Conservation (phyloP, 2,888 invertebrate species). For the Caenorhabditis imperialis region DNA sequence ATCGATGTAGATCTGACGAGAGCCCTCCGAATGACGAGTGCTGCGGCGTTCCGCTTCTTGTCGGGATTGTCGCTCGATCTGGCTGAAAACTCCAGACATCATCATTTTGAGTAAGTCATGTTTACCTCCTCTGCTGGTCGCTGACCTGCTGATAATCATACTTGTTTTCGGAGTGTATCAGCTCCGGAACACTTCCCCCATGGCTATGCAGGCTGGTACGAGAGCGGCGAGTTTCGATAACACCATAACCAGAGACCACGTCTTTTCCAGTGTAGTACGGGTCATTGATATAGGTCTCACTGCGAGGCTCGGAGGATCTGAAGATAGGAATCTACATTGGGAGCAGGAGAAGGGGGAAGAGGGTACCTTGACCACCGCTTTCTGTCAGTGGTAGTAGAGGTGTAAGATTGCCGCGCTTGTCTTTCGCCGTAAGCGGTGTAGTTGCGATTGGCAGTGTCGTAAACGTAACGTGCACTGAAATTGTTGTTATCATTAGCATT, state of each 20-base stretch:
- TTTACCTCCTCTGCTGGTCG: slow-evolving; percentile 16
- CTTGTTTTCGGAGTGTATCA: slow-evolving; percentile 57
- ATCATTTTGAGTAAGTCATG: not conserved
- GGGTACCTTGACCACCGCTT: slow-evolving; percentile 50
- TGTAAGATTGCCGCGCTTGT: slow-evolving; percentile 27
- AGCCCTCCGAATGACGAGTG: slow-evolving; percentile 46
- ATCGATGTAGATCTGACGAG: slow-evolving; percentile 47
- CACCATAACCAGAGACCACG: slow-evolving; percentile 40
- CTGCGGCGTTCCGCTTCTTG: slow-evolving; percentile 39
- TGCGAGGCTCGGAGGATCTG: slow-evolving; percentile 50
- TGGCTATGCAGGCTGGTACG: slow-evolving; percentile 51
- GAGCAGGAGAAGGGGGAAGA: no score
- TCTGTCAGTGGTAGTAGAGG: slow-evolving; percentile 30
- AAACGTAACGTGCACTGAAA: slow-evolving; percentile 51
- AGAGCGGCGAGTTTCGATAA: slow-evolving; percentile 42
- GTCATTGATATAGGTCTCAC: slow-evolving; percentile 52
- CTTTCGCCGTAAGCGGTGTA: slow-evolving; percentile 47
- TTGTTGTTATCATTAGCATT: no score
- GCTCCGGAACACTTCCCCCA: slow-evolving; percentile 43
- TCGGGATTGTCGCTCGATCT: slow-evolving; percentile 2
- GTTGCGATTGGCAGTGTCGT: slow-evolving; percentile 46
- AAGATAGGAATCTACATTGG: no score
- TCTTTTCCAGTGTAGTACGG: slow-evolving; percentile 47
- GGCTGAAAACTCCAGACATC: not conserved
- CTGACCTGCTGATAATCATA: slow-evolving; percentile 48